Conservation (phyloP, 2,113 vertebrate species). For the Corvus cornix region DNA sequence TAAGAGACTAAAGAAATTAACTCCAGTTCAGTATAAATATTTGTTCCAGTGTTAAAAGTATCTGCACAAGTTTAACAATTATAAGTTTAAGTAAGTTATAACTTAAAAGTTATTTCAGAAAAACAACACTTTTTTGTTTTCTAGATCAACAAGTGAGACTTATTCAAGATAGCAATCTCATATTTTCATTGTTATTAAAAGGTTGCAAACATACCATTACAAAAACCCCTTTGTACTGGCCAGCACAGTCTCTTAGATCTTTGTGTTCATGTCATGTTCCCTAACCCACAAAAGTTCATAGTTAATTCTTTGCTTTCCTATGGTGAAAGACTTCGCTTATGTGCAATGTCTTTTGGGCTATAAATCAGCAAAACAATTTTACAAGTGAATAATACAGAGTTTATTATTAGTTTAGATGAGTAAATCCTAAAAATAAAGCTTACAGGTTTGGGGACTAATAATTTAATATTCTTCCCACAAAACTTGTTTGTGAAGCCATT, state of each 20-base stretch:
- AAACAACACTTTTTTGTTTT: not conserved
- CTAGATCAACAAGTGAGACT: not conserved
- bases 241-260: not conserved
- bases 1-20: not conserved
- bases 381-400: no score
- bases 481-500: not conserved
- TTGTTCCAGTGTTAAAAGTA: not conserved
- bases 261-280: no score
- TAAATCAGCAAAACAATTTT: no score
- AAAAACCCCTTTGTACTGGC: not conserved
- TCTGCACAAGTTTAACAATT: not conserved
- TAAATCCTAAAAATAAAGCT: not conserved
- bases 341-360: no score
- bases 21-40: slow-evolving; percentile 6
- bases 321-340: no score
- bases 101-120: not conserved
- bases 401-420: not conserved
- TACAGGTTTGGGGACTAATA: not conserved
- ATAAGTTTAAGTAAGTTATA: no score
- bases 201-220: not conserved
- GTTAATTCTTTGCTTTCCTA: no score
- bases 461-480: not conserved
- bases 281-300: no score
- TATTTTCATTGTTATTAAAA: not conserved
- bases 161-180: not conserved